phyloP scores from a whole-genome alignment of 2,113 vertebrate species.

The Thinocorus orbignyianus region DNA sequence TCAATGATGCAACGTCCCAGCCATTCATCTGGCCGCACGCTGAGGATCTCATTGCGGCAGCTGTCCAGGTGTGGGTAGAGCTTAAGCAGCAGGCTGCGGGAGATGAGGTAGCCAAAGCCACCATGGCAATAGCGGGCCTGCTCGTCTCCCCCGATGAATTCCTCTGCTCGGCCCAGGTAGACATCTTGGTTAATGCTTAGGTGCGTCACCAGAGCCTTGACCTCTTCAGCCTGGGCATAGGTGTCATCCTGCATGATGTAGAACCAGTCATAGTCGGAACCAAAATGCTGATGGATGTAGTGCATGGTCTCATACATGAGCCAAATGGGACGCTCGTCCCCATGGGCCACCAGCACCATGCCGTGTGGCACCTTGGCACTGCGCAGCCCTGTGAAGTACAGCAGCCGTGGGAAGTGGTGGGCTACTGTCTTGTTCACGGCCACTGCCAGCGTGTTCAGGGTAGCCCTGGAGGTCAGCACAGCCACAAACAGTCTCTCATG shows the following conservation, averaged over 20 bases:
- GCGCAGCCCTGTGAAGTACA: conserved; percentile 93
- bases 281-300: conserved; percentile 88
- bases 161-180: conserved; percentile 91
- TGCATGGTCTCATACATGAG: conserved; percentile 95
- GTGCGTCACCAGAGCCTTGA: conserved; percentile 86
- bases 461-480: conserved; percentile 88
- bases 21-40: conserved; percentile 94
- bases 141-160: conserved; percentile 93
- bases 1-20: conserved; percentile 97
- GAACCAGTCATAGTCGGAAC: conserved; percentile 95
- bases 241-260: conserved; percentile 94
- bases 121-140: conserved; percentile 92
- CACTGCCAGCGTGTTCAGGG: conserved; percentile 88
- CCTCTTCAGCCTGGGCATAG: conserved; percentile 86
- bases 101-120: conserved; percentile 93
- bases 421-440: conserved; percentile 94
- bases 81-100: conserved; percentile 88
- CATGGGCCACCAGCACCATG: conserved; percentile 90
- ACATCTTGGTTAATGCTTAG: conserved; percentile 90
- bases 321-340: conserved; percentile 95
- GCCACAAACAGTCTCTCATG: conserved; percentile 90
- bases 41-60: conserved; percentile 95
- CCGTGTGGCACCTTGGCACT: conserved; percentile 87
- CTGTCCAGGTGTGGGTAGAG: conserved; percentile 87
- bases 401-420: conserved; percentile 88